Evolutionary conservation across 2,113 vertebrate genomes (phyloP), one percentile per base, ranked within the genome.

Genomic region (Cricetomys ansorgei): DNA sequence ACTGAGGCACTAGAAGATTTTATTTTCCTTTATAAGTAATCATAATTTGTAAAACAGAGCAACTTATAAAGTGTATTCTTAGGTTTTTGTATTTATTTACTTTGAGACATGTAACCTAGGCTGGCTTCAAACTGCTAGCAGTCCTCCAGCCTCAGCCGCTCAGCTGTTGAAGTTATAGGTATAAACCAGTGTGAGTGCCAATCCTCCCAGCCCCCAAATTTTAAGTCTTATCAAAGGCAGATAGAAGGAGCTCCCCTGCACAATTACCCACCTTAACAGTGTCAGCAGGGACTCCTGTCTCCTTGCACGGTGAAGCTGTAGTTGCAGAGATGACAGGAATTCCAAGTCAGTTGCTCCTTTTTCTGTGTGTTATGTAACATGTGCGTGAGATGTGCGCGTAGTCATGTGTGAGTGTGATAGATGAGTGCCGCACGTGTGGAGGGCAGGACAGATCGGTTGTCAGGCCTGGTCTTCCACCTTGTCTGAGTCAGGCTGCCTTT

Each of bases 21-120:
- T 34, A 62, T 79, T 76, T 89, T 64, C 37, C 34, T 94, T 15
- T 25, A 1, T 53, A 79, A 64, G 79, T 3, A 70, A 7, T 92
- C n/a, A 34, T 92, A 65, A 87, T 34, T 67, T 43, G 37, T 86
- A 62, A 80, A 69, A 69, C 25, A 59, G 10, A 75, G 45, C 4
- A 62, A 55, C 73, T 67, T 89, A 59, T 62, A 92, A 87, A 89
- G 53, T 76, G n/a, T 90, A 62, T 57, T 70, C 25, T 65, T 88
- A 50, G 64, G 29, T 72, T 94, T 27, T 19, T 87, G 25, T 23
- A 69, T 69, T 2, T 43, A 43, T 86, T 65, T 86, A 31, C 40
- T 86, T 70, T 70, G 65, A 70, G 48, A 19, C 37, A 45, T 45
- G 57, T 64, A 64, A 59, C 81, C 81, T 31, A 34, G 59, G n/a